Conservation (phyloP, 2,888 invertebrate species). For the Drosophila tripunctata region DNA sequence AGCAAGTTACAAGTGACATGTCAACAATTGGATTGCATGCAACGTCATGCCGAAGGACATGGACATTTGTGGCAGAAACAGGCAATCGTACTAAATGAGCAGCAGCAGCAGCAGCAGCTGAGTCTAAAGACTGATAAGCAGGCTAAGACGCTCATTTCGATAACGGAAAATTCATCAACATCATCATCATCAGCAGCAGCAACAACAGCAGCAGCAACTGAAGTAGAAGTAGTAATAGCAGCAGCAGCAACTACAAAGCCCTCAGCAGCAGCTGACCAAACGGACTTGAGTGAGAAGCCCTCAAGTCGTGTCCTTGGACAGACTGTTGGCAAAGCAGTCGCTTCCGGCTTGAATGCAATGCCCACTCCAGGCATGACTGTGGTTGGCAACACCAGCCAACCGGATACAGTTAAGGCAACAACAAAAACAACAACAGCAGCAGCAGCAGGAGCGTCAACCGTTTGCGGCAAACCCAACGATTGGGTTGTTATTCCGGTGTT, state of each 20-base stretch:
- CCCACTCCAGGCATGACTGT: conserved; percentile 20
- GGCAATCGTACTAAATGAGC: conserved; percentile 84
- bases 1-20: conserved; percentile 84
- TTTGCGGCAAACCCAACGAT: conserved; percentile 81
- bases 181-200: conserved; percentile 47
- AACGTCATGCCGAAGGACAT: conserved; percentile 84
- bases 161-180: conserved; percentile 53
- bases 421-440: conserved; percentile 35
- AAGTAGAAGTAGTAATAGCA: conserved; percentile 4
- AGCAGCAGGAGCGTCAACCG: conserved; percentile 33
- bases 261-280: conserved; percentile 41
- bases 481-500: conserved; percentile 85
- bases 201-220: conserved; percentile 12
- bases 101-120: conserved; percentile 74
- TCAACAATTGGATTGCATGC: conserved; percentile 85
- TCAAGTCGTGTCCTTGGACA: conserved; percentile 41
- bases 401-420: conserved; percentile 14
- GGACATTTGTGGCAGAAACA: conserved; percentile 84
- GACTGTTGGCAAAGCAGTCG: conserved; percentile 47
- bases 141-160: conserved; percentile 41
- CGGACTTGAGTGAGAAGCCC: conserved; percentile 34
- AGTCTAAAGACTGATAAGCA: conserved; percentile 65
- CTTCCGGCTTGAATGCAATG: conserved; percentile 66
- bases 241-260: conserved; percentile 32
- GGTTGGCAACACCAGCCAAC: conserved; percentile 11